Evolutionary conservation across 2,888 invertebrate species (phyloP).

Genomic region (Synergus japonicus): DNA sequence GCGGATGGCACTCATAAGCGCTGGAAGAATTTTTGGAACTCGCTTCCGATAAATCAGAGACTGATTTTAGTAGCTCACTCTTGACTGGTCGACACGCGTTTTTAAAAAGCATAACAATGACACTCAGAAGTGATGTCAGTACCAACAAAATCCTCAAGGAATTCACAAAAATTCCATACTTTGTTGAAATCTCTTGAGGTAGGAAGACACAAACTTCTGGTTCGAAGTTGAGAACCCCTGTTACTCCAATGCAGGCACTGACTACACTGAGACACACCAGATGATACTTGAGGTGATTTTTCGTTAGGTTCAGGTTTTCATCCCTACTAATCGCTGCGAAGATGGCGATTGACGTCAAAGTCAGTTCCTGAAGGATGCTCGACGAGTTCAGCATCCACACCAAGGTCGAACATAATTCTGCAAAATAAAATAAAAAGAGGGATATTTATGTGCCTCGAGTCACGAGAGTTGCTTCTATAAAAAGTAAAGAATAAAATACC

Average conservation of each 20-base stretch:
- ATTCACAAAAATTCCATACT: conserved; percentile 72
- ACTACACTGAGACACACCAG: conserved; percentile 77
- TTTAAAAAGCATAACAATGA: conserved; percentile 53
- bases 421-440: conserved; percentile 14
- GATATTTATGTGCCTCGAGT: conserved; percentile 24
- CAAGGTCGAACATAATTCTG: conserved; percentile 76
- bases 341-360: conserved; percentile 77
- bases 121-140: conserved; percentile 63
- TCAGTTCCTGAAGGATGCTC: conserved; percentile 78
- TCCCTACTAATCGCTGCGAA: conserved; percentile 70
- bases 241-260: conserved; percentile 78
- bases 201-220: conserved; percentile 72
- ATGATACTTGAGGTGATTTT: conserved; percentile 77
- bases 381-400: conserved; percentile 78
- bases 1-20: conserved; percentile 71
- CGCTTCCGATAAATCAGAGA: conserved; percentile 73
- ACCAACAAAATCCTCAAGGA: conserved; percentile 64
- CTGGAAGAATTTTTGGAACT: conserved; percentile 74
- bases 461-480: conserved; percentile 13
- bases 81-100: conserved; percentile 64
- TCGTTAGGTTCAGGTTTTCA: conserved; percentile 68
- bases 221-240: conserved; percentile 77
- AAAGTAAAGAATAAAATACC: conserved; percentile 24
- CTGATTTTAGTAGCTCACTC: conserved; percentile 70
- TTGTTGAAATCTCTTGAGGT: conserved; percentile 70